Base-by-base conservation (phyloP, 2,113 vertebrate genomes). In the Zosterops lateralis region DNA sequence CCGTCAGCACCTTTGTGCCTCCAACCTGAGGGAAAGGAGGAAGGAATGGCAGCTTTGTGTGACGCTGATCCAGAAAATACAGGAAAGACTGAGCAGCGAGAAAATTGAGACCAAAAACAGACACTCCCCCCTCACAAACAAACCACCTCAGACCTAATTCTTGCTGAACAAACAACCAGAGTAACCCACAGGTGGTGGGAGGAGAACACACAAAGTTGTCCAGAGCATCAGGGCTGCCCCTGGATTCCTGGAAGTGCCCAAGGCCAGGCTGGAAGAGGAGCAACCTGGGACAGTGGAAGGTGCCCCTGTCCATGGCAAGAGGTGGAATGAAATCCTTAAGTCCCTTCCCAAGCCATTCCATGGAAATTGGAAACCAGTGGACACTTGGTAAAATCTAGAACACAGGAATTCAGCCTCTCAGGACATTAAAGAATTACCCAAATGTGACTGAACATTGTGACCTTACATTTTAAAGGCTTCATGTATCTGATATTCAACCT, bases 1-100 rank as follows among this genome's bases (percentile, higher is more conserved):
- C 99, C 0, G 96, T 97, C 44, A 97, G 96, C 65, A 99, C 91
- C 32, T 84, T 81, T 5, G 94, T 95, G 32, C 98, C 99, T 17
- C 97, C 98, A 61, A 99, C 98, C 99, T 99, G 95, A 65, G 78
- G 91, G 20, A 74, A 84, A 40, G 29, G 11, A 66, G n/a, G 21
- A n/a, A 22, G 29, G 62, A 92, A 94, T 7, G 8, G 4, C 65
- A 51, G 12, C 58, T 81, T 66, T 19, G 40, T 11, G 40, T 14
- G 67, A 25, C 14, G 18, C 58, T 12, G 51, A 84, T 10, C 28
- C 19, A 17, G 12, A 14, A 38, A 14, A 54, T 1, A 51, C 11
- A 61, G 34, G 22, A 34, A 28, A 40, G n/a, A 34, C 8, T 12
- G 7, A 9, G 31, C 34, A 66, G 22, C 0, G 26, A 42, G 28